phyloP scores from a whole-genome alignment of 30 jellyfish, hydroid and myxozoan genomes.

The Catostylus mosaicus region DNA sequence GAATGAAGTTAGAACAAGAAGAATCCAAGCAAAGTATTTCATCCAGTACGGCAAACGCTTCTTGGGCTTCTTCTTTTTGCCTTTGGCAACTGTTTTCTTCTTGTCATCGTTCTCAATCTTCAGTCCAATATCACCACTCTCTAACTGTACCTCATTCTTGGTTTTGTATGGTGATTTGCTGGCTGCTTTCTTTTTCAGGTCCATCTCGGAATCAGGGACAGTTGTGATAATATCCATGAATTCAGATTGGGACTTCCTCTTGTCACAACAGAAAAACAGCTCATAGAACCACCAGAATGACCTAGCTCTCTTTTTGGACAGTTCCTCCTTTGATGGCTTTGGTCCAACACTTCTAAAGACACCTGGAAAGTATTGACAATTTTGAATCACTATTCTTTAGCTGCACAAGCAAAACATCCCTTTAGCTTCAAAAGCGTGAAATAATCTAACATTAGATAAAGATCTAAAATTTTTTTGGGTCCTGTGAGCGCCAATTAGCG shows the following conservation, averaged over 20 bases:
- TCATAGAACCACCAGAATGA: slow-evolving; percentile 84
- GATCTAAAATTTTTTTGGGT: too few species aligned
- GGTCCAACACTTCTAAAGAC: slow-evolving; percentile 90
- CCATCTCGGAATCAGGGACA: slow-evolving; percentile 64
- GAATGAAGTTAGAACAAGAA: slow-evolving; percentile 81
- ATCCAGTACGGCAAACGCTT: slow-evolving; percentile 88
- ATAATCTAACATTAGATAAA: too few species aligned
- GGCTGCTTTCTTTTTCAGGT: slow-evolving; percentile 50
- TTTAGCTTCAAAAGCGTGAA: too few species aligned
- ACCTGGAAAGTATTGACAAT: slow-evolving; percentile 38
- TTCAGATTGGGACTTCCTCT: slow-evolving; percentile 50
- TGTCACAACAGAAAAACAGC: slow-evolving; percentile 82
- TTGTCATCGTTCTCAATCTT: slow-evolving; percentile 73
- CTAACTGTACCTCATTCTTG: slow-evolving; percentile 25
- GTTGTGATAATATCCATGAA: slow-evolving; percentile 85
- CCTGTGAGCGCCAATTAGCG: too few species aligned
- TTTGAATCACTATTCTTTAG: not conserved
- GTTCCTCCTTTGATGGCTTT: slow-evolving; percentile 82
- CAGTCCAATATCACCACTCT: slow-evolving; percentile 77
- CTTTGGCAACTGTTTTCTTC: slow-evolving; percentile 21
- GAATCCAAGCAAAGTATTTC: slow-evolving; percentile 93
- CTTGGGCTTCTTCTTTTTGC: slow-evolving; percentile 70
- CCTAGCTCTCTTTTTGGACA: slow-evolving; percentile 67
- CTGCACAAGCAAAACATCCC: not conserved
- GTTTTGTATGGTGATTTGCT: slow-evolving; percentile 28